Conservation (phyloP, 2,113 vertebrate genomes). For the Eonycteris spelaea region DNA sequence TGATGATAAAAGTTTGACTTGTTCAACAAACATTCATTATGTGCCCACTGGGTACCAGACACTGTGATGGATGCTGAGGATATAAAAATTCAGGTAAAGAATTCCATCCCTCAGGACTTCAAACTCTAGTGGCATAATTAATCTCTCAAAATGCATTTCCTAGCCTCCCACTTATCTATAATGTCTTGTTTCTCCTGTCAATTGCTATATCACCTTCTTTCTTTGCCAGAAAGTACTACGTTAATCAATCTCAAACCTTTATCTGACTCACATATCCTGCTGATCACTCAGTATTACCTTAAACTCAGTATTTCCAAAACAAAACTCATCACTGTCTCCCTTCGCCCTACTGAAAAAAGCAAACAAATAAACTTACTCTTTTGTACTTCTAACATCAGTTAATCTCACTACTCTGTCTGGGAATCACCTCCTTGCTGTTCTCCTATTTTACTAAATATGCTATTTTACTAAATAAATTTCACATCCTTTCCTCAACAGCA, state of each 20-base stretch:
- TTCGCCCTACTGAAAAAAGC: neutral
- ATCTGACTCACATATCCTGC: neutral
- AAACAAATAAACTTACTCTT: neutral
- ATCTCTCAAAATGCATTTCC: constrained; percentile 62
- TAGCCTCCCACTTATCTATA: constrained; percentile 60
- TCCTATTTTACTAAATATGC: too few species aligned
- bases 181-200: constrained; percentile 55
- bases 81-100: constrained; percentile 47
- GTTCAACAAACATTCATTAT: constrained; percentile 36
- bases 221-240: constrained; percentile 37
- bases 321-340: constrained; percentile 24
- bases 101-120: constrained; percentile 49
- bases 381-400: neutral
- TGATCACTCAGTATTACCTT: constrained; percentile 28
- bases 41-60: neutral
- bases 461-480: neutral
- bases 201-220: constrained; percentile 4
- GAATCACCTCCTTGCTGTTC: neutral
- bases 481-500: neutral
- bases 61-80: constrained; percentile 37
- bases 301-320: constrained; percentile 9
- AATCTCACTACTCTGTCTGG: neutral
- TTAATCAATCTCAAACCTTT: constrained; percentile 61
- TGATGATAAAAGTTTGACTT: constrained; percentile 22
- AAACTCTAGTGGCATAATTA: constrained; percentile 54